A percentile compares a stretch with the other conserved stretches of the same genome.
Conservation (phyloP, 1,140 invertebrate genomes). For the Batillaria attramentaria region DNA sequence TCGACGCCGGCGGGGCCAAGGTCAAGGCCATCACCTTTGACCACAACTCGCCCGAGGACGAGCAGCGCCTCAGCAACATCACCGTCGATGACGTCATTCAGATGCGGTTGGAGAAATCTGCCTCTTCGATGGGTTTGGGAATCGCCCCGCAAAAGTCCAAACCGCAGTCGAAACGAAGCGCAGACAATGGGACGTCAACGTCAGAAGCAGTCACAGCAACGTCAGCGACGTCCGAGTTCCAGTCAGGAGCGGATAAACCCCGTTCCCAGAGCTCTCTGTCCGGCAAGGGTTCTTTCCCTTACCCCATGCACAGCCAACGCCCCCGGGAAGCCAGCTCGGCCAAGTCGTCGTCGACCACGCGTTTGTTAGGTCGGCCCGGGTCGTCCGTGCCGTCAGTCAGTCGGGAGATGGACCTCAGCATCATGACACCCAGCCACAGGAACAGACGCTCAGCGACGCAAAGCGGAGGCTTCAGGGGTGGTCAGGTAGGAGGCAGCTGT, state of each 20-base stretch:
- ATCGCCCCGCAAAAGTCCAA: conserved; percentile 17
- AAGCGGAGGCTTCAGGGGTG: too few species aligned
- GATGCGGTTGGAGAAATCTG: conserved; percentile 33
- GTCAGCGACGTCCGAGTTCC: too few species aligned
- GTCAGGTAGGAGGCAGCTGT: too few species aligned
- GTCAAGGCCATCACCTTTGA: conserved; percentile 52
- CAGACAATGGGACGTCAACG: too few species aligned
- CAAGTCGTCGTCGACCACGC: conserved; percentile 32
- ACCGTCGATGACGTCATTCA: conserved; percentile 55
- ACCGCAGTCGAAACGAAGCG: too few species aligned
- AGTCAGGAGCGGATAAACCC: too few species aligned
- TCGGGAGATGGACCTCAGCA: conserved; percentile 34
- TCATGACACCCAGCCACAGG: conserved; percentile 30
- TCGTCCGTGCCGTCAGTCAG: conserved; percentile 32
- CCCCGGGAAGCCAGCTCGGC: conserved; percentile 22
- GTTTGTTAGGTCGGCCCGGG: too few species aligned
- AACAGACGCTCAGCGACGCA: too few species aligned
- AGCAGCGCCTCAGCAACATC: conserved; percentile 46
- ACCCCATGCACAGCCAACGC: conserved; percentile 28
- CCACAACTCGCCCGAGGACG: conserved; percentile 43
- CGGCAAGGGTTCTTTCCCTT: conserved; percentile 7
- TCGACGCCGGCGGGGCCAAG: conserved; percentile 18
- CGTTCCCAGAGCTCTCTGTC: conserved; percentile 17
- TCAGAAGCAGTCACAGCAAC: too few species aligned
- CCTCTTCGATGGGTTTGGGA: not conserved